Conservation (phyloP, 2,113 vertebrate species). For the Vidua chalybeata region DNA sequence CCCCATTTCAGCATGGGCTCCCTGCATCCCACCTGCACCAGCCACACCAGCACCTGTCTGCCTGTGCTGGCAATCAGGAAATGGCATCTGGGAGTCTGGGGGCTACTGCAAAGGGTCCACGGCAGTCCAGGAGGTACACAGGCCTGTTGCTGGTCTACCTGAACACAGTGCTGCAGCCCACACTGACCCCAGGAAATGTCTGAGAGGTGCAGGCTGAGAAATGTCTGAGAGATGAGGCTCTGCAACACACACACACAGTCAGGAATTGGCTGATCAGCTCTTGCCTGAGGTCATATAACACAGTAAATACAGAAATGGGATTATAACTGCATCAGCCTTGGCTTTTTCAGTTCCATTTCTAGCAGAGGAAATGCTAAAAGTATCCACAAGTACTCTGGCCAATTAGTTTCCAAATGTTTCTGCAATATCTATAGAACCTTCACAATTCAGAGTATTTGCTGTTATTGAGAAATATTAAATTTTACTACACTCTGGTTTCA, state of each 20-base stretch:
- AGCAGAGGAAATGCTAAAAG: background rate
- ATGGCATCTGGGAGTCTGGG: background rate
- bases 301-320: background rate
- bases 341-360: background rate
- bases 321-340: background rate
- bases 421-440: background rate
- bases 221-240: background rate
- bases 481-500: background rate
- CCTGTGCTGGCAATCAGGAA: background rate
- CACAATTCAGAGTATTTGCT: background rate
- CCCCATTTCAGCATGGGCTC: background rate
- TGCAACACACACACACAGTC: accelerated
- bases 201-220: background rate
- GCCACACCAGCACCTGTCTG: background rate
- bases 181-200: background rate
- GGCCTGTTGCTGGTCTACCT: background rate
- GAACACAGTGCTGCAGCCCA: background rate
- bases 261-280: background rate
- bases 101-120: background rate
- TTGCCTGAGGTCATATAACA: background rate
- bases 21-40: background rate
- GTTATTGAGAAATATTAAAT: background rate
- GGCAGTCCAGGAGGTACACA: background rate
- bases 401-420: background rate
- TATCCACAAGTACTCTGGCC: background rate